A percentile compares a stretch with the other conserved stretches of the same genome.
These are phyloP conservation scores for Theodoxus fluviatilis DNA, from an alignment of 2,888 invertebrate species.

Conservation along the genomic window DNA sequence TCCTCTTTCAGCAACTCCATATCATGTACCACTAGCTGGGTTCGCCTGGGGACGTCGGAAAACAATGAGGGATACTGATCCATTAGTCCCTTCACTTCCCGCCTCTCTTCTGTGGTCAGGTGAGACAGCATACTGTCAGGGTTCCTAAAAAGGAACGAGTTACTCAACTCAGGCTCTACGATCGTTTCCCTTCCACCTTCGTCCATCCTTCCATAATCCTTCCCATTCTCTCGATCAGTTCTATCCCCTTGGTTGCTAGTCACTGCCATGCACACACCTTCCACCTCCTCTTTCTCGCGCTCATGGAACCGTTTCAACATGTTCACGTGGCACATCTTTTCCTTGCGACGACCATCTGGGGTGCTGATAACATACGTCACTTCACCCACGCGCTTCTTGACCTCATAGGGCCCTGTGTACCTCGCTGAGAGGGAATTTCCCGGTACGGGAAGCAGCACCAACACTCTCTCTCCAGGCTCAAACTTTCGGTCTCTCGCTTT, in stretches of 20 bases:
- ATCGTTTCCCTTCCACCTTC: too few relatives aligned
- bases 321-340: slow-evolving; percentile 21
- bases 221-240: neutral
- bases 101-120: neutral
- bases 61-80: slow-evolving; percentile 21
- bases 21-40: slow-evolving; percentile 21
- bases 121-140: neutral
- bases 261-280: neutral
- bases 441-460: slow-evolving; percentile 14
- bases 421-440: slow-evolving; percentile 11
- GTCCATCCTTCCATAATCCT: neutral
- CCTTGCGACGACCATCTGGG: slow-evolving; percentile 20
- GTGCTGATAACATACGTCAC: slow-evolving; percentile 12
- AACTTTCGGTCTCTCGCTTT: slow-evolving; percentile 18
- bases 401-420: slow-evolving; percentile 22
- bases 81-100: slow-evolving; percentile 8
- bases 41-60: slow-evolving; percentile 22
- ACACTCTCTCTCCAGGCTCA: slow-evolving; percentile 21
- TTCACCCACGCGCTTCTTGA: slow-evolving; percentile 3
- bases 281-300: neutral
- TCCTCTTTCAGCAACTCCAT: slow-evolving; percentile 27
- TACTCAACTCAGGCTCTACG: neutral
- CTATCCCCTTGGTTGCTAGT: neutral
- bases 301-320: slow-evolving; percentile 24
- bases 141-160: neutral